A percentile compares a stretch with the other conserved stretches of the same genome.
Evolutionary conservation across 2,113 vertebrate genomes (phyloP).

Genomic region (Phocoena sinus): DNA sequence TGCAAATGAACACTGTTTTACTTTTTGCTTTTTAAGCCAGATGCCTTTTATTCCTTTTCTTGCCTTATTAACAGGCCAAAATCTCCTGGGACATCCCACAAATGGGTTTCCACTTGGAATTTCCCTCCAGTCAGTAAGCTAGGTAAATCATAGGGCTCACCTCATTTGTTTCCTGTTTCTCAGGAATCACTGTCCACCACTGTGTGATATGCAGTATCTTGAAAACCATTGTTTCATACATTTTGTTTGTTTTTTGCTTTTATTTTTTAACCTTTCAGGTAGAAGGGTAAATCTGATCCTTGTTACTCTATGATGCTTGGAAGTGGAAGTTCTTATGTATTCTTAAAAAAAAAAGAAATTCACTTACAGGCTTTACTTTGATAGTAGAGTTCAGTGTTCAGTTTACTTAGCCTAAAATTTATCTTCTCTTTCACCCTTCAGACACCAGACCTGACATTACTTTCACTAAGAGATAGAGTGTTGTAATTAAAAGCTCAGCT

Average conservation of each 20-base stretch:
- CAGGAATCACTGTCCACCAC: neutral
- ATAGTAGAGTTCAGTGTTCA: neutral
- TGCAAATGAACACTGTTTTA: neutral
- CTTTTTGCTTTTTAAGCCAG: neutral
- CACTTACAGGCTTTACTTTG: neutral
- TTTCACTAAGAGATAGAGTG: neutral
- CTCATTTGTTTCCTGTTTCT: neutral
- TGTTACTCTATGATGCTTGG: neutral
- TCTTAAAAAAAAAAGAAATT: neutral
- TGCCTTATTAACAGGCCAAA: neutral
- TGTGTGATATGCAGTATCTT: neutral
- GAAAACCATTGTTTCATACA: neutral
- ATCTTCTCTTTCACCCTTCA: neutral
- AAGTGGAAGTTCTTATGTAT: neutral
- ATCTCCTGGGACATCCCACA: neutral
- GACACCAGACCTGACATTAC: neutral
- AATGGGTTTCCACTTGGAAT: neutral
- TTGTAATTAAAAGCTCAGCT: neutral
- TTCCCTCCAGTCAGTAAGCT: neutral
- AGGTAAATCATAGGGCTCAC: neutral
- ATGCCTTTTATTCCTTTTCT: neutral
- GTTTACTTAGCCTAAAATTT: neutral
- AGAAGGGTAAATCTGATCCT: neutral
- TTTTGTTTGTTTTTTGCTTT: neutral
- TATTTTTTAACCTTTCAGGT: neutral